These are phyloP conservation scores for Conger conger DNA, from an alignment of 2,113 vertebrate genomes.

Conservation along the genomic window DNA sequence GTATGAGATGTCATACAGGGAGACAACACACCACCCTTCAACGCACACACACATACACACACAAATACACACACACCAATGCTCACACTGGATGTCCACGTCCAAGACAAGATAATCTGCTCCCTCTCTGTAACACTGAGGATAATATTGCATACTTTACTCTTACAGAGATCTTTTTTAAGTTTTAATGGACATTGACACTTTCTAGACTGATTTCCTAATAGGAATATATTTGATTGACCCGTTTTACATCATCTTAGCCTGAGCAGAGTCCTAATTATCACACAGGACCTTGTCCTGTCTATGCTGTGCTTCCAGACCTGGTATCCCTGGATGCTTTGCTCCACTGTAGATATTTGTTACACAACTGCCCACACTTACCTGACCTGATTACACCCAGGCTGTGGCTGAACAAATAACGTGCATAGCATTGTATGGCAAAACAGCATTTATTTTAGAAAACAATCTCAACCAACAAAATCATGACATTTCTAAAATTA, in stretches of 20 bases:
- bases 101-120: not conserved
- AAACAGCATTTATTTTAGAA: conserved; percentile 25
- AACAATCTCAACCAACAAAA: conserved; percentile 47
- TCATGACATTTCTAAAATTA: conserved; percentile 34
- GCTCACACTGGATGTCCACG: not conserved
- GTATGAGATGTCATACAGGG: not conserved
- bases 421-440: conserved; percentile 27
- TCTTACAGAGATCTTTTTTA: no score
- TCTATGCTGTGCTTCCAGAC: not conserved
- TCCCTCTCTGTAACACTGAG: not conserved
- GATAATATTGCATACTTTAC: not conserved
- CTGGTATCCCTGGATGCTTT: not conserved
- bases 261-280: not conserved
- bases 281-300: not conserved
- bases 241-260: no score
- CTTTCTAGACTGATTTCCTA: not conserved
- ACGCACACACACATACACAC: no score
- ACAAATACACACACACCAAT: no score
- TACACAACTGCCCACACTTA: not conserved
- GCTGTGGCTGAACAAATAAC: not conserved
- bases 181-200: not conserved
- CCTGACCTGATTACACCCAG: not conserved
- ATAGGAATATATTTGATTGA: not conserved
- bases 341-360: not conserved
- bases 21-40: no score